phyloP scores from a whole-genome alignment of 2,113 vertebrate genomes.

The Paratilapia polleni region DNA sequence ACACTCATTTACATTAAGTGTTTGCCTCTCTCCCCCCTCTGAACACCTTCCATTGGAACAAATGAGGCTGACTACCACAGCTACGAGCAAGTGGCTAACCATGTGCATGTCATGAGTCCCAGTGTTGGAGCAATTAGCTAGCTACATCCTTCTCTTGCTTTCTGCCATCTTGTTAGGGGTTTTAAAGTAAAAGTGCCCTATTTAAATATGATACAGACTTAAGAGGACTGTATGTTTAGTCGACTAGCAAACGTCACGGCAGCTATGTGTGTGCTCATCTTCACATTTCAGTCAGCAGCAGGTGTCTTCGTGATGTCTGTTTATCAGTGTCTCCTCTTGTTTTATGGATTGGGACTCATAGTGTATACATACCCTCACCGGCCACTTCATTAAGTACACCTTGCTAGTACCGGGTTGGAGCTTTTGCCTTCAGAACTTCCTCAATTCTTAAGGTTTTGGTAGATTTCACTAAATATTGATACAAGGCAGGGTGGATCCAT shows the following conservation, averaged over 20 bases:
- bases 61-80: background rate
- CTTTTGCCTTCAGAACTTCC: background rate
- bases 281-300: background rate
- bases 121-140: background rate
- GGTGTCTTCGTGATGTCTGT: background rate
- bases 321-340: background rate
- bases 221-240: background rate
- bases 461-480: background rate
- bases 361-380: background rate
- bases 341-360: background rate
- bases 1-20: background rate
- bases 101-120: constrained; percentile 29
- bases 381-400: background rate
- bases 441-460: background rate
- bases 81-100: constrained; percentile 48
- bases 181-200: background rate
- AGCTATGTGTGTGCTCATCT: background rate
- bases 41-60: background rate
- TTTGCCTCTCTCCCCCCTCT: background rate
- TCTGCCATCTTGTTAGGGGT: constrained; percentile 11
- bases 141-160: background rate
- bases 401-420: background rate
- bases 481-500: no score
- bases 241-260: background rate
- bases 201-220: background rate